Base-by-base conservation (phyloP, 1,140 invertebrate species). In the Homalodisca vitripennis region DNA sequence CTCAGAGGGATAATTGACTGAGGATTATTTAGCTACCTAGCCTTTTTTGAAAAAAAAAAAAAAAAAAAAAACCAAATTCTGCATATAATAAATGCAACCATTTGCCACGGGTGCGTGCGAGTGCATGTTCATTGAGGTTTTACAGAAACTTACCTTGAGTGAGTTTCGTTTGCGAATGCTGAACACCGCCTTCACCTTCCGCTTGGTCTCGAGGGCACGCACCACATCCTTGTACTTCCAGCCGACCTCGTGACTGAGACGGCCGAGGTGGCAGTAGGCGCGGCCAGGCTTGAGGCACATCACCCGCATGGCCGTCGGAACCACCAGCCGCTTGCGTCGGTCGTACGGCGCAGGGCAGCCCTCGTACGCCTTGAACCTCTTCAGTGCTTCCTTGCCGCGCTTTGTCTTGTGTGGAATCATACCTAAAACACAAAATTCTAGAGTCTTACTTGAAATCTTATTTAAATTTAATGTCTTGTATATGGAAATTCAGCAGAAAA, bases 141-240 rank as follows among this genome's bases (percentile, higher is more conserved):
- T n/a, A n/a, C n/a, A n/a, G n/a, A n/a, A n/a, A 78, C 76, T 78
- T 84, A 93, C 92, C 84, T 89, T 87, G 62, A 92, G 85, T 74
- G 87, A 85, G 79, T 91, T 91, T 75, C 93, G 92, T 80, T 90
- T 90, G 75, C 91, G 87, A 68, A 94, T 87, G 77, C 86, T 88
- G 72, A 92, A 81, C 73, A 90, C 87, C 72, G 93, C 88, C 82
- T 94, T 96, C 74, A 96, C 90, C 81, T 97, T 96, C 73, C 98
- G 89, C 85, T 98, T 98, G 75, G 91, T 88, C 81, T 99, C 98
- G 71, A 99, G 83, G 65, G 93, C 94, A 74, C 90, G 88, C 71
- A 99, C 92, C 70, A 99, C 96, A 75, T 89, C 86, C 80, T 97
- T 90, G 86, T 99, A 99, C 82, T 99, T 99, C 98, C 98, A 99